Evolutionary conservation across 2,797 vertebrate species (phyloP).

Genomic region (Gambusia yucatana): DNA sequence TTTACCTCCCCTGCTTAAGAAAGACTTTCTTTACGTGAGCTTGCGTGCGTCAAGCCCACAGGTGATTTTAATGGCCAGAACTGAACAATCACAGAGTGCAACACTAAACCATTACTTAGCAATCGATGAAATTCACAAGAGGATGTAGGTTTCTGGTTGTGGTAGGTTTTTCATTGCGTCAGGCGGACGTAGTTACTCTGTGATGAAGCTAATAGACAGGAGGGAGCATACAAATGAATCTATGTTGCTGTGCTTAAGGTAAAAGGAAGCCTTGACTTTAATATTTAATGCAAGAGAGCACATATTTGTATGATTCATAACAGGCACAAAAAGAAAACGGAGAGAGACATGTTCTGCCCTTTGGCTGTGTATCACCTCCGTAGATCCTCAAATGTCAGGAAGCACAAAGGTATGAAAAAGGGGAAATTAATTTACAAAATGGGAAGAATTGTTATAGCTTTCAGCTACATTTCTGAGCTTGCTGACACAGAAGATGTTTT

Average conservation of each 20-base stretch:
- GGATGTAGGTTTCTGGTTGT: conserved; percentile 12
- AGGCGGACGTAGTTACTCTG: conserved; percentile 18
- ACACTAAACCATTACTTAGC: conserved; percentile 33
- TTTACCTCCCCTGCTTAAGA: not conserved
- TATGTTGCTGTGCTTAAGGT: conserved; percentile 43
- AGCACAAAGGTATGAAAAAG: conserved; percentile 40
- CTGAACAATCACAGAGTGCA: conserved; percentile 35
- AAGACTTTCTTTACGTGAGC: not conserved
- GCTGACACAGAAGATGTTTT: not conserved
- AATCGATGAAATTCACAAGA: conserved; percentile 27
- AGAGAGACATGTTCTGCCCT: conserved; percentile 31
- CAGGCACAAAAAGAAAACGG: conserved; percentile 22
- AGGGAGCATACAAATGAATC: conserved; percentile 21
- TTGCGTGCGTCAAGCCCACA: not conserved
- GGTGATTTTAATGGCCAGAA: conserved; percentile 17
- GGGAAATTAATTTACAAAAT: conserved; percentile 55
- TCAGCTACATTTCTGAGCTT: conserved; percentile 8
- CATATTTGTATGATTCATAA: conserved; percentile 21
- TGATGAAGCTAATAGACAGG: conserved; percentile 5
- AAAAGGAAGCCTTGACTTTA: conserved; percentile 49
- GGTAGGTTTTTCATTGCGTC: not conserved
- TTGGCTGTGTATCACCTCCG: conserved; percentile 56
- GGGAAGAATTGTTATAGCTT: conserved; percentile 20
- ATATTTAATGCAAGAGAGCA: conserved; percentile 38
- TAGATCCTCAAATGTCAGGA: conserved; percentile 52